Conservation (phyloP, 1,140 invertebrate genomes). For the Drosophila takahashii region DNA sequence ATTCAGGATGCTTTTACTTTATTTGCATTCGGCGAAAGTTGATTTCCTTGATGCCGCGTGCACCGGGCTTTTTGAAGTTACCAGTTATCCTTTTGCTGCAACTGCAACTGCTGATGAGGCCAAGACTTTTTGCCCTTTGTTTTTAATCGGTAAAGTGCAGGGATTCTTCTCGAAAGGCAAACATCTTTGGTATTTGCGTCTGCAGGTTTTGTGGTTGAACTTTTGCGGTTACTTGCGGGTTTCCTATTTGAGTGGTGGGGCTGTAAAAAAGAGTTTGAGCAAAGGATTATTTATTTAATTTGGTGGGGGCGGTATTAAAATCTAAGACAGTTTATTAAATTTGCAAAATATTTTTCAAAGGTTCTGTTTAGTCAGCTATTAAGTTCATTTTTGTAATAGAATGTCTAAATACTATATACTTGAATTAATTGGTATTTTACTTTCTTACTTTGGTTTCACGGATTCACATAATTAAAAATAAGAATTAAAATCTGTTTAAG, state of each 20-base stretch:
- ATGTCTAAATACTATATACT: too few species aligned
- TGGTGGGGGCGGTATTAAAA: not conserved
- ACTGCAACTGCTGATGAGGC: slow-evolving; percentile 42
- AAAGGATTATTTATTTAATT: slow-evolving; percentile 4
- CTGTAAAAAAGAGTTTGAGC: not conserved
- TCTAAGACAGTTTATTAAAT: not conserved
- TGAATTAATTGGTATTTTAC: too few species aligned
- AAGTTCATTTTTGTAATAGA: too few species aligned
- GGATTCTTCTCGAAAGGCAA: slow-evolving; percentile 26
- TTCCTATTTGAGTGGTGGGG: not conserved
- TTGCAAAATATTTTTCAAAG: not conserved
- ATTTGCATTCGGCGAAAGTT: slow-evolving; percentile 48
- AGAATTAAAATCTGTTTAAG: too few species aligned
- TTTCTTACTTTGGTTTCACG: too few species aligned
- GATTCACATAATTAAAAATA: too few species aligned
- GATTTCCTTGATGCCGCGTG: slow-evolving; percentile 36
- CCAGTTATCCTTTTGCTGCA: slow-evolving; percentile 35
- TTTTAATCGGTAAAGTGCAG: slow-evolving; percentile 75
- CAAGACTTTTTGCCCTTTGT: slow-evolving; percentile 52
- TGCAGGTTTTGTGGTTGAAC: slow-evolving; percentile 46
- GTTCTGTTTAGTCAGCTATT: not conserved
- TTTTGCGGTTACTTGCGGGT: slow-evolving; percentile 25
- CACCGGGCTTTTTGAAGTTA: slow-evolving; percentile 35
- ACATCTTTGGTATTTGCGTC: slow-evolving; percentile 40
- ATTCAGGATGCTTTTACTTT: slow-evolving; percentile 45